These are phyloP conservation scores for Pomatostomus ruficeps DNA, from an alignment of 2,113 vertebrate species.

Conservation along the genomic window DNA sequence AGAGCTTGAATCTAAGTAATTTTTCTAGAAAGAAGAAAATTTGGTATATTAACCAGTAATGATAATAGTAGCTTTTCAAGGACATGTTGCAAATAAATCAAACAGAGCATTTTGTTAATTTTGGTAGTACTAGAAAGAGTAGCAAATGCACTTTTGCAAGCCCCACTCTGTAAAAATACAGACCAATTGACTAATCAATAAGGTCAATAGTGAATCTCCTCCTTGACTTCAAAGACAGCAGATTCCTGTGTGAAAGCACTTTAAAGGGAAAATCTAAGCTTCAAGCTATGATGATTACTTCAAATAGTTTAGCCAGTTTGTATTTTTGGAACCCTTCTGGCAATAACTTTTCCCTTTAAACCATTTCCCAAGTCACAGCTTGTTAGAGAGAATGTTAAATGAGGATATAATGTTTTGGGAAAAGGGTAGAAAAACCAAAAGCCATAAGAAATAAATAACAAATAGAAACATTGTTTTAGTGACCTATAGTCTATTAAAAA, in stretches of 20 bases:
- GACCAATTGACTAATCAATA: neutral
- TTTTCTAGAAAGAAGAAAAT: neutral
- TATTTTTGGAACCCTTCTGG: slow-evolving; percentile 21
- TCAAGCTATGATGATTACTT: neutral
- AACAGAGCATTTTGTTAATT: neutral
- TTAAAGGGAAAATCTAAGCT: neutral
- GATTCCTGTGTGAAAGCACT: neutral
- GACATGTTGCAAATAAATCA: neutral
- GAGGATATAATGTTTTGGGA: slow-evolving; percentile 1
- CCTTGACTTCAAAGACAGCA: neutral
- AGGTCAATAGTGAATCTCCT: neutral
- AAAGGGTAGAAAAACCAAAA: slow-evolving; percentile 29
- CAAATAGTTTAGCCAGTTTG: slow-evolving; percentile 14
- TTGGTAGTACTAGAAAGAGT: neutral
- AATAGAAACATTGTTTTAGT: neutral
- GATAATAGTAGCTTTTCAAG: neutral
- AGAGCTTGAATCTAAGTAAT: neutral
- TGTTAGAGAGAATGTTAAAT: slow-evolving; percentile 2
- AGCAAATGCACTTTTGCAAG: neutral
- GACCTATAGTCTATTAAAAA: neutral
- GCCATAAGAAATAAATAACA: neutral
- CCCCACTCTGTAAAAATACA: neutral
- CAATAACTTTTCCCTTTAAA: slow-evolving; percentile 11
- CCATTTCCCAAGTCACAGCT: slow-evolving; percentile 10
- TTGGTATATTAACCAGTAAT: neutral